Conservation (phyloP, 2,113 vertebrate genomes). For the Lampris incognitus region DNA sequence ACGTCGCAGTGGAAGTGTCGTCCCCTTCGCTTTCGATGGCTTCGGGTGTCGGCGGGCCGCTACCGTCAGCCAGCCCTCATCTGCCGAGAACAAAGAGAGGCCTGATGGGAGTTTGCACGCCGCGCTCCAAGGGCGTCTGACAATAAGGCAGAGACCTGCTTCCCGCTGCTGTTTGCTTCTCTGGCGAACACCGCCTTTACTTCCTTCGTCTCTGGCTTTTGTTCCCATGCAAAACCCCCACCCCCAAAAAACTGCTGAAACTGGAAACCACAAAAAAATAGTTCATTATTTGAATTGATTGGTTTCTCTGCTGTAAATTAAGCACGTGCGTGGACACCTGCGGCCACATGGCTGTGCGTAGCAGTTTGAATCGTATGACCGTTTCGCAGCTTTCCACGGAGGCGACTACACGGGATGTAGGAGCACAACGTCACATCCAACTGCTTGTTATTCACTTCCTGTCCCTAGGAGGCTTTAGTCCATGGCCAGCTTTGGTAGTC, state of each 20-base stretch:
- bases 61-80: slow-evolving; percentile 65
- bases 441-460: no score
- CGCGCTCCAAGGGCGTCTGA: slow-evolving; percentile 71
- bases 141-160: slow-evolving; percentile 56
- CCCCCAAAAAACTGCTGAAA: slow-evolving; percentile 41
- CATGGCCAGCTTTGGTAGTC: no score
- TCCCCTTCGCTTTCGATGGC: slow-evolving; percentile 54
- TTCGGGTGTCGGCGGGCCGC: slow-evolving; percentile 70
- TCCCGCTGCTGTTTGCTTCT: slow-evolving; percentile 46
- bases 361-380: no score
- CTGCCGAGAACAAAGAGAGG: slow-evolving; percentile 73
- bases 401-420: no score
- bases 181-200: slow-evolving; percentile 24
- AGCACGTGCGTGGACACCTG: no score
- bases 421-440: no score
- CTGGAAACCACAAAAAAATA: neutral
- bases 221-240: slow-evolving; percentile 10
- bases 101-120: slow-evolving; percentile 69
- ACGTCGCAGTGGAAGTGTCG: slow-evolving; percentile 44
- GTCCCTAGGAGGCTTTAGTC: no score
- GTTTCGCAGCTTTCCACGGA: no score
- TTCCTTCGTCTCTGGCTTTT: slow-evolving; percentile 31
- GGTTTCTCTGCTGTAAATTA: no score
- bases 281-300: no score
- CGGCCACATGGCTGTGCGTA: no score